phyloP scores from a whole-genome alignment of 2,888 invertebrate genomes.

The Orthonevra nobilis region DNA sequence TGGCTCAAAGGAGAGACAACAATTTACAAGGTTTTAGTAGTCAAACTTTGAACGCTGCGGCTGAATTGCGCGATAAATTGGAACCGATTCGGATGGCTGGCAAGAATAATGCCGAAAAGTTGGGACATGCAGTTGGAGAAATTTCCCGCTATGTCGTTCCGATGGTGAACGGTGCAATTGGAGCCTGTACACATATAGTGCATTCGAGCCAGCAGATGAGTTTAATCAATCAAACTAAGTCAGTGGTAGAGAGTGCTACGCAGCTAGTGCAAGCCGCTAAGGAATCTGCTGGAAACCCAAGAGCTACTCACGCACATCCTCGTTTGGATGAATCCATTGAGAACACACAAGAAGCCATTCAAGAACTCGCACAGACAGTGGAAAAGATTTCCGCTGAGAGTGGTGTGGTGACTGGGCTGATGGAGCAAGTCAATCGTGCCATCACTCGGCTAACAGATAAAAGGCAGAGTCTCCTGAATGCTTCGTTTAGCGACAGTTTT shows the following conservation, averaged over 20 bases:
- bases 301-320: constrained; percentile 89
- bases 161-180: constrained; percentile 90
- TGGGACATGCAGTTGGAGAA: constrained; percentile 92
- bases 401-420: constrained; percentile 93
- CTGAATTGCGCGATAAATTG: constrained; percentile 90
- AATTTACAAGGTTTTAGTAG: constrained; percentile 88
- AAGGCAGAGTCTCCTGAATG: constrained; percentile 86
- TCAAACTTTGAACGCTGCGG: constrained; percentile 89
- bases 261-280: constrained; percentile 92
- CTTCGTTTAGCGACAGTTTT: constrained; percentile 87
- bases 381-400: constrained; percentile 92
- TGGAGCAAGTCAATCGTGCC: constrained; percentile 95
- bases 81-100: constrained; percentile 93
- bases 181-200: constrained; percentile 93
- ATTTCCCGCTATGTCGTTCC: constrained; percentile 91
- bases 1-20: constrained; percentile 86
- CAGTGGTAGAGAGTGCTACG: constrained; percentile 95
- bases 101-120: constrained; percentile 93
- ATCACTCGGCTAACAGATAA: constrained; percentile 90
- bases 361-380: constrained; percentile 89
- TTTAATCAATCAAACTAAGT: constrained; percentile 94
- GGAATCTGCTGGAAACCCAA: constrained; percentile 95
- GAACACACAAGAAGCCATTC: constrained; percentile 89
- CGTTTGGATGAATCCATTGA: constrained; percentile 91
- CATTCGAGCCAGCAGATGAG: constrained; percentile 93